A percentile compares a stretch with the other conserved stretches of the same genome.
Evolutionary conservation across 2,888 invertebrate species (phyloP).

Genomic region (Lamellibrachia columna): DNA sequence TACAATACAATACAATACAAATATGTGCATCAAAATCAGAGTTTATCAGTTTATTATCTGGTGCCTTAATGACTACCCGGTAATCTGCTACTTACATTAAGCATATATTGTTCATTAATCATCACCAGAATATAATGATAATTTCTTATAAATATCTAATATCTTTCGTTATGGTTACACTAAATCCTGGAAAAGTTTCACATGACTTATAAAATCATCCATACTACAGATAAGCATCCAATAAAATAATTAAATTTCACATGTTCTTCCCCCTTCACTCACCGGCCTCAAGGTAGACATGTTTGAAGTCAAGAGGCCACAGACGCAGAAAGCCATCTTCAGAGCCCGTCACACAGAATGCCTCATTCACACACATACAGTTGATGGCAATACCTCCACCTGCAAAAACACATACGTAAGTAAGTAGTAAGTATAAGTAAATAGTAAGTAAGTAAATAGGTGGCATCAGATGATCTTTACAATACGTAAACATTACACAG

Average conservation of each 20-base stretch:
- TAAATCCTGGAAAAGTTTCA: not conserved
- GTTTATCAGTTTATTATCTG: not conserved
- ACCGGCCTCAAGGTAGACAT: constrained; percentile 62
- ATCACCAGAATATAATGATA: not conserved
- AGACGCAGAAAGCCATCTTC: constrained; percentile 64
- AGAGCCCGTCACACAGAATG: constrained; percentile 66
- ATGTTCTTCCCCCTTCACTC: not conserved
- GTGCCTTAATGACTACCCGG: not conserved
- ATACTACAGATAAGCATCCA: no score
- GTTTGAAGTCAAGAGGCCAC: constrained; percentile 65
- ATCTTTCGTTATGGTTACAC: not conserved
- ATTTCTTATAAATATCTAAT: not conserved
- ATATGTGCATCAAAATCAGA: not conserved
- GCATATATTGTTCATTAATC: not conserved
- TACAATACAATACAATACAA: not conserved
- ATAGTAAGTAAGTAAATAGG: no score
- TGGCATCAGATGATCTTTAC: no score
- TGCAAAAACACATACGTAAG: not conserved
- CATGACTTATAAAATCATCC: not conserved
- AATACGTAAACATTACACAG: no score
- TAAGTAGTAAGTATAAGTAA: not conserved
- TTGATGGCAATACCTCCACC: constrained; percentile 45
- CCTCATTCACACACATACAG: constrained; percentile 60
- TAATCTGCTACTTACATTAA: not conserved
- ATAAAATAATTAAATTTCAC: no score